Evolutionary conservation across 1,140 invertebrate genomes (phyloP).

Genomic region (Araneus ventricosus): DNA sequence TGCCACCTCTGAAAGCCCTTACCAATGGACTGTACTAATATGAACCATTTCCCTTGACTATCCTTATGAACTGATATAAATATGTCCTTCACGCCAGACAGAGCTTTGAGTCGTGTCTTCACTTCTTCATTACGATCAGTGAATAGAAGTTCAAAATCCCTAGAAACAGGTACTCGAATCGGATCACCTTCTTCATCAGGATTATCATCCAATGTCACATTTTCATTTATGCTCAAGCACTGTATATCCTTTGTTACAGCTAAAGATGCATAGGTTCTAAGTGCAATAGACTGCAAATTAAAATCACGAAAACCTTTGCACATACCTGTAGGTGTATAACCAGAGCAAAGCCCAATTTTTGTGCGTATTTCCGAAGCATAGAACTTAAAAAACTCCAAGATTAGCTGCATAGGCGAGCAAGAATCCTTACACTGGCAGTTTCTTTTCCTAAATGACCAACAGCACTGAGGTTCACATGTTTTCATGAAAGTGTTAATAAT

Average conservation of each 20-base stretch:
- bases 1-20: constrained; percentile 45
- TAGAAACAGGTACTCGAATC: constrained; percentile 41
- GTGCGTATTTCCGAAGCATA: constrained; percentile 34
- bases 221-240: not conserved
- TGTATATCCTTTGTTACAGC: constrained; percentile 31
- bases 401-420: constrained; percentile 44
- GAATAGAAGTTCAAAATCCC: constrained; percentile 29
- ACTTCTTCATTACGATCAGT: constrained; percentile 24
- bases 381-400: constrained; percentile 54
- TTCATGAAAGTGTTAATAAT: constrained; percentile 1
- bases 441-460: not conserved
- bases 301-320: constrained; percentile 46
- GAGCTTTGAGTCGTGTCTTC: not conserved
- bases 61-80: constrained; percentile 40
- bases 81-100: constrained; percentile 51
- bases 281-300: constrained; percentile 59
- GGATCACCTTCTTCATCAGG: constrained; percentile 60
- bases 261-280: constrained; percentile 50
- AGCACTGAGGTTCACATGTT: not conserved
- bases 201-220: not conserved
- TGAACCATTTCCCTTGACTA: constrained; percentile 2
- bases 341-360: constrained; percentile 4
- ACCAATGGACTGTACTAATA: constrained; percentile 63
- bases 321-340: not conserved
- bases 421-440: not conserved